Evolutionary conservation across 2,888 invertebrate genomes (phyloP).

Genomic region (Cataglyphis altisquamis): DNA sequence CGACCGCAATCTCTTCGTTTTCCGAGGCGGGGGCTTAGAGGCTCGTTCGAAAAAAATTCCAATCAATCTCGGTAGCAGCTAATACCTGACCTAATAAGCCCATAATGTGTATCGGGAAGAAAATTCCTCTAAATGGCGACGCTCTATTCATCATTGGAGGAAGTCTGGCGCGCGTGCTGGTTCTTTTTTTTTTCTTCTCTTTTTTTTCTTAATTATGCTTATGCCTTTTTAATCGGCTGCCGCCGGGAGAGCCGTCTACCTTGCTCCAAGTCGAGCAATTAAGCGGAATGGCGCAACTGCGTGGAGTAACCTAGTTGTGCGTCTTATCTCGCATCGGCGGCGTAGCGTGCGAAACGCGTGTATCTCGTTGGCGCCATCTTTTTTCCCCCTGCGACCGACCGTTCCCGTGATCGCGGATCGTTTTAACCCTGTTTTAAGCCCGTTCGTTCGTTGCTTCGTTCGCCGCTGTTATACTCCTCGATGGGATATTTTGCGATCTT

Average conservation of each 20-base stretch:
- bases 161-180: slow-evolving; percentile 13
- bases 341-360: slow-evolving; percentile 81
- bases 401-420: slow-evolving; percentile 56
- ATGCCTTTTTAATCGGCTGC: slow-evolving; percentile 64
- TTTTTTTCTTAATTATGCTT: slow-evolving; percentile 59
- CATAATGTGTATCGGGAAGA: not conserved
- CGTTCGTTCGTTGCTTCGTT: slow-evolving; percentile 21
- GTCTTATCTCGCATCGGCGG: slow-evolving; percentile 77
- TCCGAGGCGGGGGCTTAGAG: not conserved
- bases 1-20: not conserved
- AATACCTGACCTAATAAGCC: slow-evolving; percentile 18
- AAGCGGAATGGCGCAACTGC: slow-evolving; percentile 81
- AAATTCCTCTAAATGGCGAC: slow-evolving; percentile 21
- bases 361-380: slow-evolving; percentile 80
- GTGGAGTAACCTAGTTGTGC: slow-evolving; percentile 82
- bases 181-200: slow-evolving; percentile 37
- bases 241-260: slow-evolving; percentile 53
- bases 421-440: slow-evolving; percentile 52
- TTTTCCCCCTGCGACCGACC: slow-evolving; percentile 61
- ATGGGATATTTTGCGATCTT: not conserved
- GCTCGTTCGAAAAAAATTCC: not conserved
- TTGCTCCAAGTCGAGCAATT: slow-evolving; percentile 78
- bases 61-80: slow-evolving; percentile 10
- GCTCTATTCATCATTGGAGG: slow-evolving; percentile 18
- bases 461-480: not conserved